phyloP scores from a whole-genome alignment of 2,113 vertebrate genomes.

The Phylloscopus trochiloides region DNA sequence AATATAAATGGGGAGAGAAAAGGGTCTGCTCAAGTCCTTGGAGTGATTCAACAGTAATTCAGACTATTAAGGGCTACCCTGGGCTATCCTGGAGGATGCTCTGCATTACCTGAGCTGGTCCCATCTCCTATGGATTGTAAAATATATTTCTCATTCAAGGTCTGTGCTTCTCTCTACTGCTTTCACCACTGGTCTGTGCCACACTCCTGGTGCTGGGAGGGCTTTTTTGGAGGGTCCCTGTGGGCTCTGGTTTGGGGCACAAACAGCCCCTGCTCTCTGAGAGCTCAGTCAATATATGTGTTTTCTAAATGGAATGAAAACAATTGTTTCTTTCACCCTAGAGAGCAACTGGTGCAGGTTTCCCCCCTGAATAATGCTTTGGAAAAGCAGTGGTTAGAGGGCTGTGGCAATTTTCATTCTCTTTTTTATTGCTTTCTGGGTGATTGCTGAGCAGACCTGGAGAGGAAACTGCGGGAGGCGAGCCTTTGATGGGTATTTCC shows the following conservation, averaged over 20 bases:
- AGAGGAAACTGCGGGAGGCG: background rate
- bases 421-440: background rate
- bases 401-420: background rate
- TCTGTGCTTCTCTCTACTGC: rapidly evolving
- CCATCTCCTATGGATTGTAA: background rate
- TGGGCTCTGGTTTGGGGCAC: background rate
- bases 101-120: background rate
- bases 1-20: background rate
- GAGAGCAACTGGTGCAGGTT: background rate
- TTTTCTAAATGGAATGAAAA: background rate
- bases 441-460: background rate
- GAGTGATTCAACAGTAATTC: background rate
- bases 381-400: background rate
- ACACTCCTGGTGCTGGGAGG: background rate
- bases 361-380: background rate
- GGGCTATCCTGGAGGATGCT: background rate
- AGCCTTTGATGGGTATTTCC: background rate
- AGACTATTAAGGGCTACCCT: background rate
- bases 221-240: background rate
- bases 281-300: rapidly evolving
- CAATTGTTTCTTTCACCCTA: background rate
- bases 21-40: background rate
- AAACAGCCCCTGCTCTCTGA: background rate
- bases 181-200: background rate
- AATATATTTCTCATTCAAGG: background rate